Evolutionary conservation across 2,797 vertebrate genomes (phyloP), one percentile per base, ranked within the genome.

Genomic region (Pteropus rufus): DNA sequence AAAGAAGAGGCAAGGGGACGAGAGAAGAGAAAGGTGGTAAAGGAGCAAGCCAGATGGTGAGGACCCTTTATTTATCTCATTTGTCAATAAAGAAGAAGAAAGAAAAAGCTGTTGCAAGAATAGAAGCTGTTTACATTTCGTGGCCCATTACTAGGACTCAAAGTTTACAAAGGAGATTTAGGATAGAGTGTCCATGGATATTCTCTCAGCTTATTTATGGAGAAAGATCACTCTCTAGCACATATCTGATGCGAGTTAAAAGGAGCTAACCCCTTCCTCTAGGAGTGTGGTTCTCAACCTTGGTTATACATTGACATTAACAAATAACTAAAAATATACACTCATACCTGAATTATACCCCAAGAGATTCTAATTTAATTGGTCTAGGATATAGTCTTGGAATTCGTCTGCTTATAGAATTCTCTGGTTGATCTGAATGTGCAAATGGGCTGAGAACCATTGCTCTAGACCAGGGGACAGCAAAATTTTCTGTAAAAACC

Each of bases 341-440:
- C 8, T 60, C n/a, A 87, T 90, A 46, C 76, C 86, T 89, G 76
- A 67, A 69, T 65, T 72, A 67, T 56, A 70, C 2, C 54, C 34
- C 81, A 69, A 29, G 12, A 93, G 46, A 92, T n/a, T 86, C 41
- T 96, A 49, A 92, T 80, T 95, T 84, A 91, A 81, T 70, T 92
- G 41, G 41, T 92, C 36, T 56, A 54, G 26, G n/a, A 34, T 44
- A 10, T 31, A 24, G 29, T 89, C 65, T 84, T 46, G 39, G 80
- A 94, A 81, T 6, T 76, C 39, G 44, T 88, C 72, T 31, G 84
- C 92, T 76, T 56, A 76, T 67, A 82, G 41, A 94, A 46, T 23
- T 44, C 10, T 60, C 21, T 76, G 64, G 31, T 44, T 82, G 36
- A 29, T 77, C 4, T 65, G 26, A 96, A 81, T 10, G 49, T 41